A percentile compares a stretch with the other conserved stretches of the same genome.
Evolutionary conservation across 2,797 vertebrate genomes (phyloP).

Genomic region (Salarias fasciatus): DNA sequence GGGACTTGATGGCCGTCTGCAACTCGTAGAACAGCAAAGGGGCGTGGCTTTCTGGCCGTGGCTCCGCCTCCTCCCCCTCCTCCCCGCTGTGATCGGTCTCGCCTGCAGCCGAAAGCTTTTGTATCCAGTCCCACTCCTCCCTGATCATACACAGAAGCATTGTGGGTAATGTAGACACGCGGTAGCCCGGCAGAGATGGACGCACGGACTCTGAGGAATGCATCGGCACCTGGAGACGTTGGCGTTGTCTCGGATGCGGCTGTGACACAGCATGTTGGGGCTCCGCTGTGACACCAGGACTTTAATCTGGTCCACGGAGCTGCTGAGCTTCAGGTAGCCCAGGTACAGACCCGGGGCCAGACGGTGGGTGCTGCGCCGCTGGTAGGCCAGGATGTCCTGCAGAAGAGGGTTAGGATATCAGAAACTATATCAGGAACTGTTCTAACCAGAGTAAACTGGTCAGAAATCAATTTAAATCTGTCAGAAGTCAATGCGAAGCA

Average conservation of each 20-base stretch:
- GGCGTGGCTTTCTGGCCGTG: slow-evolving; percentile 83
- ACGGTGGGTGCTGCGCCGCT: slow-evolving; percentile 89
- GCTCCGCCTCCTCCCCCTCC: slow-evolving; percentile 80
- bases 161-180: no score
- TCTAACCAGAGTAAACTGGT: no score
- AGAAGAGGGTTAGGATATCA: background rate
- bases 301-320: slow-evolving; percentile 97
- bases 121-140: slow-evolving; percentile 98
- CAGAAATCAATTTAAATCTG: no score
- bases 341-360: slow-evolving; percentile 92
- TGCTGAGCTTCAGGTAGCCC: slow-evolving; percentile 97
- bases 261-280: slow-evolving; percentile 94
- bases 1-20: slow-evolving; percentile 90
- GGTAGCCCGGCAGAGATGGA: no score
- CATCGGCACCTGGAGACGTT: slow-evolving; percentile 69
- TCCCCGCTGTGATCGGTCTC: slow-evolving; percentile 13
- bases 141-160: slow-evolving; percentile 67
- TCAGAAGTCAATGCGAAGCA: no score
- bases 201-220: no score
- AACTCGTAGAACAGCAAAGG: slow-evolving; percentile 92
- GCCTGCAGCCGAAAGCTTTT: slow-evolving; percentile 86
- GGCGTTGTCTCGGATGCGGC: slow-evolving; percentile 90
- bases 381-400: slow-evolving; percentile 93
- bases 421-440: no score
- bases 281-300: slow-evolving; percentile 92